Evolutionary conservation across 2,888 invertebrate genomes (phyloP), one percentile per base, ranked within the genome.

Genomic region (Athalia rosae): DNA sequence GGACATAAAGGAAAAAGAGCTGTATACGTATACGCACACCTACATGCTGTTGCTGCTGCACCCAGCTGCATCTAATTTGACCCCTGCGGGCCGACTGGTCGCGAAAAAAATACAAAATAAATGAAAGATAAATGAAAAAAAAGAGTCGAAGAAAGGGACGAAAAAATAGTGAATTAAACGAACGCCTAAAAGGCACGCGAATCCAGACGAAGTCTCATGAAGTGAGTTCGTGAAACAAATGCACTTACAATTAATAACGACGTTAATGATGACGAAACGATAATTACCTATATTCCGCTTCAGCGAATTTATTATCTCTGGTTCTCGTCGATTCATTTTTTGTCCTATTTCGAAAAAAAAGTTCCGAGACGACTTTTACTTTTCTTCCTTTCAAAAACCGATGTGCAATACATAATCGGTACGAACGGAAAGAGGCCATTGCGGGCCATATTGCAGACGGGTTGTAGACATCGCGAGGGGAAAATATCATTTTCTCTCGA

Each of bases 41-140:
- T 28, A 28, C 28, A 28, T 28, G 28, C 28, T 28, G 28, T 28
- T 28, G n/a, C n/a, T 13, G n/a, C n/a, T 9, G 41, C 4, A 41
- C 67, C 47, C 67, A 67, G 13, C 66, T 48, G 66, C 48, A 66
- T 64, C 45, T 15, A 66, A 66, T 48, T 66, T 48, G 13, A 15
- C 66, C 66, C 66, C 66, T 15, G 8, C 8, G 15, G 45, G 4
- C 8, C n/a, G 63, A 41, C 11, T 41, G 3, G 4, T 0, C 11
- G 50, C 50, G 7, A 2, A 7, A 11, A 61, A 4, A 63, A 9
- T 5, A 45, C n/a, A 5, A 48, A 3, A 64, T 13, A 64, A 0
- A 47, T 3, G 47, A 5, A 53, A 50, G n/a, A 59, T 13, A 15
- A 13, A 59, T 8, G 15, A 61, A 61, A 28, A 13, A 13, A 15